Evolutionary conservation across 2,113 vertebrate species (phyloP), one percentile per base, ranked within the genome.

Genomic region (Paratilapia polleni): DNA sequence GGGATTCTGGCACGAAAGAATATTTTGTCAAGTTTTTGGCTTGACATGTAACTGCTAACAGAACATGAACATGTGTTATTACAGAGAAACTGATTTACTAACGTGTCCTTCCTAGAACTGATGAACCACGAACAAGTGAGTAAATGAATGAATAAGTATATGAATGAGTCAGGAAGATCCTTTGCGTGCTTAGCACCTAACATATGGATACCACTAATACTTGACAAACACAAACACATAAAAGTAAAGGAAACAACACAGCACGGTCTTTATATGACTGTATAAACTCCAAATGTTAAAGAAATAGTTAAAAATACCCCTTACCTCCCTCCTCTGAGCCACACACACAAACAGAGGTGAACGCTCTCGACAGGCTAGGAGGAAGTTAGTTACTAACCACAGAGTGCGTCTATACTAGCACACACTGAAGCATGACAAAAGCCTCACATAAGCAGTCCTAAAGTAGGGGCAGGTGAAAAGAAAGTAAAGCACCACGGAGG

Each of bases 261-360:
- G 6, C 2, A 11, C 28, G 43, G 47, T 52, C 17, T 73, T 52
- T 43, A 5, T 3, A n/a, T 10, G 14, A 73, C 66, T 62, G 8
- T 38, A 8, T 49, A 54, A 43, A 19, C 22, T 10, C 14, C n/a
- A n/a, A 17, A 36, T 1, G 26, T 24, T 15, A 73, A 12, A 52
- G 9, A 62, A 14, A 70, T 59, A 78, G 70, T 68, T 36, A 75
- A 31, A 56, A 77, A 38, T 7, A 47, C 3, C 24, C 85, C 91
- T 87, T 92, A 93, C 91, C 91, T 91, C 49, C 34, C 91, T 89
- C 41, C 28, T 59, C 20, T 77, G 31, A 85, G 19, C 63, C 24
- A 56, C 38, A 81, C 61, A 76, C 63, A 61, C 17, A 76, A 56
- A 70, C 57, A 62, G 19, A 75, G 74, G 56, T 68, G 43, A 83